phyloP scores from a whole-genome alignment of 2,797 vertebrate genomes.

The Sphaeramia orbicularis region DNA sequence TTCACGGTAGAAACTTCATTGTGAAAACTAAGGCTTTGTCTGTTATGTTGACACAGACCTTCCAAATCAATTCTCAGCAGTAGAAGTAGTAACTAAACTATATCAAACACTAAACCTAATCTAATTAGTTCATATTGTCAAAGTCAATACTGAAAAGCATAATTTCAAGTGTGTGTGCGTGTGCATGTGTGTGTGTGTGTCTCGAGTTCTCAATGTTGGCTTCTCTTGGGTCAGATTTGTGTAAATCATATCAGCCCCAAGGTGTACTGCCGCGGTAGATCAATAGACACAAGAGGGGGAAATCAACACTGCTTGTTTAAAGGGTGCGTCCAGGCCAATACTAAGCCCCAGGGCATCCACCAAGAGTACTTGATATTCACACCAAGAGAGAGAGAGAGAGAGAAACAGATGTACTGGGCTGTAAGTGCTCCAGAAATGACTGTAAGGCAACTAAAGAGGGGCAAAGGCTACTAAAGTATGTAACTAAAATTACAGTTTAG shows the following conservation, averaged over 20 bases:
- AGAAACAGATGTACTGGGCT: conserved; percentile 30
- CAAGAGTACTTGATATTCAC: conserved; percentile 64
- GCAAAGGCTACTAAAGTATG: not conserved
- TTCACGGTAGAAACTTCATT: not conserved
- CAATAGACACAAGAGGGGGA: conserved; percentile 72
- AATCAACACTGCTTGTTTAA: conserved; percentile 79
- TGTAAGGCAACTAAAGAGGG: conserved; percentile 22
- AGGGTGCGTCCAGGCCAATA: conserved; percentile 59
- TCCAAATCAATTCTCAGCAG: not conserved
- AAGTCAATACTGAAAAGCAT: conserved; percentile 21
- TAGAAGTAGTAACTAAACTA: not conserved
- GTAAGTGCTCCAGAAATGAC: conserved; percentile 31
- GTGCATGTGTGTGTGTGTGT: not conserved
- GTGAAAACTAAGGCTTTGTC: not conserved
- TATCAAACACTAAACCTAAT: not conserved
- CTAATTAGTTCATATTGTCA: conserved; percentile 1
- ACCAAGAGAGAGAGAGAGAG: conserved; percentile 19
- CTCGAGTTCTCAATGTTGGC: conserved; percentile 14
- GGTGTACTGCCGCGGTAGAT: conserved; percentile 64
- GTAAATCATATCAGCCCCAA: conserved; percentile 68
- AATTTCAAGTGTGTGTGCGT: conserved; percentile 12
- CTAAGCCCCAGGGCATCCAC: conserved; percentile 59
- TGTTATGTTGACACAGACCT: not conserved
- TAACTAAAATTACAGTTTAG: conserved; percentile 14
- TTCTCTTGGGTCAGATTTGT: conserved; percentile 65